Percentiles rank a stretch among this genome's conserved stretches.
Conservation (phyloP, 2,888 invertebrate genomes). For the Philhelius pedissequus region DNA sequence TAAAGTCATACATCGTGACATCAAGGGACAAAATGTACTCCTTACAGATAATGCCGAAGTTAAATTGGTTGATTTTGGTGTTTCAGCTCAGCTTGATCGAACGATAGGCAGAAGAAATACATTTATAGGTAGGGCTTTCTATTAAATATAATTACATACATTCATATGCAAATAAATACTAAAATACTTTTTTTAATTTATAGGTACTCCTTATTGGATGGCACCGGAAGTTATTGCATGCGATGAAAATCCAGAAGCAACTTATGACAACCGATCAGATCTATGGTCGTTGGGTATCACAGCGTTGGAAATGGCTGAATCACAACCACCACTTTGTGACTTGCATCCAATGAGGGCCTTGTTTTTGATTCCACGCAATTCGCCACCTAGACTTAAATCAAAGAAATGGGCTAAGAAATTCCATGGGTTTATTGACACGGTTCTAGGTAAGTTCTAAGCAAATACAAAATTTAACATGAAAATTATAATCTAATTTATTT, state of each 20-base stretch:
- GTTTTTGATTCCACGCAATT: constrained; percentile 98
- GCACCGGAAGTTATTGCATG: constrained; percentile 99
- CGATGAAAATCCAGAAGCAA: constrained; percentile 99
- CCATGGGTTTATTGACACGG: constrained; percentile 98
- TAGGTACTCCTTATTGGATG: constrained; percentile 98
- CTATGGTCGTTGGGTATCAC: constrained; percentile 97
- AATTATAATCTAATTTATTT: constrained; percentile 31
- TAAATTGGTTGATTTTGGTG: constrained; percentile 99
- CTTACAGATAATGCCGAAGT: constrained; percentile 99
- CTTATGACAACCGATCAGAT: constrained; percentile 98
- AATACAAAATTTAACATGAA: background rate
- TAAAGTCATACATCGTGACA: constrained; percentile 99
- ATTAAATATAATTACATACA: no score
- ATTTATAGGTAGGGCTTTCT: constrained; percentile 85
- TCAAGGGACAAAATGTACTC: constrained; percentile 99
- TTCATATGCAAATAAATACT: background rate
- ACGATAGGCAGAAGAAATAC: constrained; percentile 99
- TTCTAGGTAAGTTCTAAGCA: constrained; percentile 81
- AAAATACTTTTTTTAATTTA: background rate
- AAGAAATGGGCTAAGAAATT: constrained; percentile 99
- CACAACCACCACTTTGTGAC: constrained; percentile 99
- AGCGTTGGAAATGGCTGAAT: constrained; percentile 99
- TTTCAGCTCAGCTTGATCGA: constrained; percentile 98
- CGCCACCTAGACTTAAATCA: constrained; percentile 97
- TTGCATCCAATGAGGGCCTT: constrained; percentile 99